Conservation (phyloP, 2,888 invertebrate genomes). For the Chydorus sphaericus region DNA sequence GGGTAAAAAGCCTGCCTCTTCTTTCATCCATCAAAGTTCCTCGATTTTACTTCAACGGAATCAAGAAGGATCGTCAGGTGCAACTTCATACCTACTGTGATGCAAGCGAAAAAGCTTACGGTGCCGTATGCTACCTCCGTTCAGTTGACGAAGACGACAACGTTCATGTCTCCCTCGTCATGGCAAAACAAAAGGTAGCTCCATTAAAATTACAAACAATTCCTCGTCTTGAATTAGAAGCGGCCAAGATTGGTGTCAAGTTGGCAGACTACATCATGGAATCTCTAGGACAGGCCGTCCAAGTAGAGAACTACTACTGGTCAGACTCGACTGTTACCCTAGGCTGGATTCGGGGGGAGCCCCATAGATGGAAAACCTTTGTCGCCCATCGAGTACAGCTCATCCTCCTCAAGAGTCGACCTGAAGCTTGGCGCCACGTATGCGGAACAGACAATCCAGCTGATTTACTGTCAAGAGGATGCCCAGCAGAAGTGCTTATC, state of each 20-base stretch:
- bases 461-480: neutral
- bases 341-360: neutral
- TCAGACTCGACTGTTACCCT: slow-evolving; percentile 6
- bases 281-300: too few species aligned
- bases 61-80: neutral
- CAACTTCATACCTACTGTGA: neutral
- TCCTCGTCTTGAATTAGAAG: slow-evolving; percentile 3
- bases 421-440: neutral
- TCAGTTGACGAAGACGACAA: neutral
- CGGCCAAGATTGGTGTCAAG: neutral
- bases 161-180: neutral
- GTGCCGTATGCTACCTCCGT: neutral
- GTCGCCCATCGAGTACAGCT: neutral
- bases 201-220: neutral
- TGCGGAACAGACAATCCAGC: neutral
- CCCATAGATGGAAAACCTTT: neutral
- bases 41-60: slow-evolving; percentile 2
- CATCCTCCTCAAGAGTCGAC: neutral
- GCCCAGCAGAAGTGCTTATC: neutral
- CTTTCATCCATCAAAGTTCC: neutral
- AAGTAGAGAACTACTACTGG: neutral
- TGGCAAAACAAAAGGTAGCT: neutral
- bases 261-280: too few species aligned
- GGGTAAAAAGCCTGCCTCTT: neutral
- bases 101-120: neutral